phyloP scores from a whole-genome alignment of 2,113 vertebrate genomes.

The Dromiciops gliroides region DNA sequence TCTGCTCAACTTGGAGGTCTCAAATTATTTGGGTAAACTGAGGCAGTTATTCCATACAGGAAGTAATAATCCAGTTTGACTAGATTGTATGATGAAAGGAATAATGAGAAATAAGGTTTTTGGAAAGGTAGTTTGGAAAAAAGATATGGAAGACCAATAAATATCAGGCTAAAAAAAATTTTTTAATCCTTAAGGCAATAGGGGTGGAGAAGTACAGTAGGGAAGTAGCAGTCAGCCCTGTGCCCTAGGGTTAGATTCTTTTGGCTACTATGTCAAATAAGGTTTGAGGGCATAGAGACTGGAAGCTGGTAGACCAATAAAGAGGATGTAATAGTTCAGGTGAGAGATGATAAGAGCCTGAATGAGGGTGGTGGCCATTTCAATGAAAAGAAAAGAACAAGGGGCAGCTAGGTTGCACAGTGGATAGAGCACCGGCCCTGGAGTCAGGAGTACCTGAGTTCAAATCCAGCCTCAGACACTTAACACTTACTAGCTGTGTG shows the following conservation, averaged over 20 bases:
- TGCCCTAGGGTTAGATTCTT: not conserved
- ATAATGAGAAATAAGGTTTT: not conserved
- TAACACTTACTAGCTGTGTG: too few species aligned
- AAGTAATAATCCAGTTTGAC: too few species aligned
- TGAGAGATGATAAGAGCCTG: not conserved
- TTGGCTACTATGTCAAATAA: not conserved
- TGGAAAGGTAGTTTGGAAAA: not conserved
- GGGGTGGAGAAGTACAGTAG: not conserved
- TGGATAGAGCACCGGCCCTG: too few species aligned
- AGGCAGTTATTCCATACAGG: too few species aligned
- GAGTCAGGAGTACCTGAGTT: too few species aligned
- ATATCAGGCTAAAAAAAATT: not conserved
- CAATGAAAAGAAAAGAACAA: not conserved
- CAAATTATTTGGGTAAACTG: too few species aligned
- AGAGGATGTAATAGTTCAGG: not conserved
- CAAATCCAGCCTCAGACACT: too few species aligned
- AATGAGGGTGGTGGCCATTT: not conserved
- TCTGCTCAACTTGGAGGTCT: too few species aligned
- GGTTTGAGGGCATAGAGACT: not conserved
- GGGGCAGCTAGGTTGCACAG: too few species aligned
- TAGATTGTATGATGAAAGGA: not conserved
- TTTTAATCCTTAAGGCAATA: not conserved
- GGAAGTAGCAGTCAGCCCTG: not conserved
- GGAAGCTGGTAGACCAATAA: too few species aligned
- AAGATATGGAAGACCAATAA: not conserved